Percentiles rank a stretch among this genome's conserved stretches.
These are phyloP conservation scores for Caenorhabditis parvicauda DNA, from an alignment of 2,888 invertebrate genomes.

Conservation along the genomic window DNA sequence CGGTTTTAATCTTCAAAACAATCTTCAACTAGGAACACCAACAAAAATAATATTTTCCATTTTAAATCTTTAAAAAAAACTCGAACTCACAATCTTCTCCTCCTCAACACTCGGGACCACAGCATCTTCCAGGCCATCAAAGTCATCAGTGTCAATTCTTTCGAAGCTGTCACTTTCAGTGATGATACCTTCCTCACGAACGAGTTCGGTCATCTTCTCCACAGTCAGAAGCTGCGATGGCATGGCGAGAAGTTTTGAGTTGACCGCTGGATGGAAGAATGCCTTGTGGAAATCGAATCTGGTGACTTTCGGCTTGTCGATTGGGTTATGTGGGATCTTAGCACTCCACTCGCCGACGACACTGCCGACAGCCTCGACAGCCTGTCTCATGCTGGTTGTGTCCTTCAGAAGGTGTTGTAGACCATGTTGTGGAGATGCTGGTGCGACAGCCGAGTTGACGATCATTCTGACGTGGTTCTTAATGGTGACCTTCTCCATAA, in stretches of 20 bases:
- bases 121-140: slow-evolving; percentile 15
- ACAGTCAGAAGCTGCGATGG: slow-evolving; percentile 17
- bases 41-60: background rate
- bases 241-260: slow-evolving; percentile 9
- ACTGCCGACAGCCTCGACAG: slow-evolving; percentile 10
- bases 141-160: slow-evolving; percentile 22
- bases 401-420: slow-evolving; percentile 19
- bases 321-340: background rate
- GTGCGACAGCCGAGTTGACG: slow-evolving; percentile 19
- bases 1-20: too few species aligned
- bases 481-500: slow-evolving; percentile 10
- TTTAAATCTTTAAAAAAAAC: too few species aligned
- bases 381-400: slow-evolving; percentile 8
- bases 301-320: slow-evolving; percentile 12
- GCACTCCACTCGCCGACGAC: slow-evolving; percentile 21
- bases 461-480: slow-evolving; percentile 19
- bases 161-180: slow-evolving; percentile 29
- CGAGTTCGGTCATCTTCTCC: slow-evolving; percentile 24
- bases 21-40: too few species aligned
- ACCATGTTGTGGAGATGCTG: slow-evolving; percentile 17
- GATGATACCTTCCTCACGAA: slow-evolving; percentile 21
- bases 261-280: slow-evolving; percentile 16
- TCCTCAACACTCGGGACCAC: slow-evolving; percentile 8
- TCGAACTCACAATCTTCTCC: too few species aligned
- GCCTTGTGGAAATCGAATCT: slow-evolving; percentile 16